These are phyloP conservation scores for Colossoma macropomum DNA, from an alignment of 2,113 vertebrate species.

Conservation along the genomic window DNA sequence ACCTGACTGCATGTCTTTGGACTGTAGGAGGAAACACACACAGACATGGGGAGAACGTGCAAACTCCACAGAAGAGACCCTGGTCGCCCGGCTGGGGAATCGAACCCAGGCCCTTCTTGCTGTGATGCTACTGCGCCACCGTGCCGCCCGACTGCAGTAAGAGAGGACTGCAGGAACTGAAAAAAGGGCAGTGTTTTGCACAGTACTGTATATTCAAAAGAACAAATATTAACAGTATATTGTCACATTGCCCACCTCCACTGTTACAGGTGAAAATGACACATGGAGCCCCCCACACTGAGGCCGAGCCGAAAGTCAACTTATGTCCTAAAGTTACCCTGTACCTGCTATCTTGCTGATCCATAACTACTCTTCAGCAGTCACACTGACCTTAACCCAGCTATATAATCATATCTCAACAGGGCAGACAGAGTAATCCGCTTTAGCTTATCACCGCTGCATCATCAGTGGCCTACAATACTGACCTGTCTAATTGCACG, in stretches of 20 bases:
- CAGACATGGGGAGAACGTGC: too few relatives aligned
- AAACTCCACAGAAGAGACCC: too few relatives aligned
- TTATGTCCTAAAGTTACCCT: neutral
- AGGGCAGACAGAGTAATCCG: neutral
- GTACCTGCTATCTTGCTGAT: neutral
- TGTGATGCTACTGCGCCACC: too few relatives aligned
- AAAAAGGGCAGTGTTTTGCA: too few relatives aligned
- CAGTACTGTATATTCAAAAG: too few relatives aligned
- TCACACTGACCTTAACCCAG: neutral
- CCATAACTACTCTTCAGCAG: neutral
- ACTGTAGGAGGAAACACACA: too few relatives aligned
- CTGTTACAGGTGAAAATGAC: neutral
- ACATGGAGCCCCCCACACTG: neutral
- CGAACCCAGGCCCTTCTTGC: too few relatives aligned
- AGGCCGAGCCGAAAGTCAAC: neutral
- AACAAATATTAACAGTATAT: neutral
- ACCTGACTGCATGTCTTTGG: too few relatives aligned
- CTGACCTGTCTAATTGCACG: conserved; percentile 18
- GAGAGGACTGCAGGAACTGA: too few relatives aligned
- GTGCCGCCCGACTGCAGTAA: too few relatives aligned
- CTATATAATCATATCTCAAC: neutral
- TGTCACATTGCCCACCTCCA: neutral
- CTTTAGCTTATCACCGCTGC: conserved; percentile 28
- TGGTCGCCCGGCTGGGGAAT: too few relatives aligned
- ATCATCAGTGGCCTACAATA: neutral